Conservation (phyloP, 2,888 invertebrate genomes). For the Anticlea derivata region DNA sequence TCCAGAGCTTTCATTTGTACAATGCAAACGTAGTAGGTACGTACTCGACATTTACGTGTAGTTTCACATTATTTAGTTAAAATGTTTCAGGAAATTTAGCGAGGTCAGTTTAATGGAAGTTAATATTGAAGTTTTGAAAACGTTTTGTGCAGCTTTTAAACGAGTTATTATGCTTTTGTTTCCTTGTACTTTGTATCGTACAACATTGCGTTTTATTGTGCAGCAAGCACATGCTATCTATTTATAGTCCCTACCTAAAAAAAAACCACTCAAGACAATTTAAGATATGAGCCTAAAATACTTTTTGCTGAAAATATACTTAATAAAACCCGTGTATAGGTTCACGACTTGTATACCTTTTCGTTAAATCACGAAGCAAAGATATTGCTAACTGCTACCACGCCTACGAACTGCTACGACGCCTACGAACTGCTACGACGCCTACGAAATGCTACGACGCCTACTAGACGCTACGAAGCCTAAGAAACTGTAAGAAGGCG, state of each 20-base stretch:
- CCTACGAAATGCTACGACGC: not conserved
- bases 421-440: not conserved
- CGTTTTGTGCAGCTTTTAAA: constrained; percentile 23
- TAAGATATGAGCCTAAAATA: no score
- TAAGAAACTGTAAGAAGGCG: no score
- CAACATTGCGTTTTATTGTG: no score
- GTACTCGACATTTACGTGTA: constrained; percentile 9
- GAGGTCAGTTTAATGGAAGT: constrained; percentile 34
- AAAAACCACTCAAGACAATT: no score
- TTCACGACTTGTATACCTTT: no score
- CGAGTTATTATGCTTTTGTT: constrained; percentile 7
- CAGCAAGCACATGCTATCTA: no score
- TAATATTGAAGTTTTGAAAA: constrained; percentile 32
- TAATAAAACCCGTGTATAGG: no score
- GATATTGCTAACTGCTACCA: no score
- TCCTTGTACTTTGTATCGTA: constrained; percentile 3
- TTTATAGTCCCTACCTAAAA: no score
- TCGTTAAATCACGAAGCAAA: no score
- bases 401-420: not conserved
- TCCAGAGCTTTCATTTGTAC: not conserved
- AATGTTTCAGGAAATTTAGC: constrained; percentile 32
- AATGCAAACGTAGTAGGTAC: not conserved
- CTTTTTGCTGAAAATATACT: no score
- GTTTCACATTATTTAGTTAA: constrained; percentile 34
- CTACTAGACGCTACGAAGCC: no score